phyloP scores from a whole-genome alignment of 2,888 invertebrate genomes.

The Andrena camellia region DNA sequence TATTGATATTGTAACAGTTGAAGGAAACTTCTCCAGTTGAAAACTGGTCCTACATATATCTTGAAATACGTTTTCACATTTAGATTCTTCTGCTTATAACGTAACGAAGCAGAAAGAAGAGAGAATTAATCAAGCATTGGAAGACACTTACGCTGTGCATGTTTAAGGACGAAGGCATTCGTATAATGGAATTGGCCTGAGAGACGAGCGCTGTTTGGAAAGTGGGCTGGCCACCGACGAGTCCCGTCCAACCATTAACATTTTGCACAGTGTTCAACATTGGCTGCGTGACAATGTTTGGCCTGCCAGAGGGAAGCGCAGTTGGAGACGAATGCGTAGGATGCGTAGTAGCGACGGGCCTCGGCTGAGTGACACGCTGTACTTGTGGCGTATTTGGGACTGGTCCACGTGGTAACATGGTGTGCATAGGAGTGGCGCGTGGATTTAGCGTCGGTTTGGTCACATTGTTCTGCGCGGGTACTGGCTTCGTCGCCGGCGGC shows the following conservation, averaged over 20 bases:
- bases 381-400: conserved; percentile 66
- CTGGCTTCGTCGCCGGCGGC: conserved; percentile 87
- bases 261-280: conserved; percentile 83
- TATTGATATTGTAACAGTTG: neutral
- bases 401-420: conserved; percentile 76
- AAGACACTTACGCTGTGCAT: conserved; percentile 83
- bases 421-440: conserved; percentile 69
- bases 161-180: conserved; percentile 80
- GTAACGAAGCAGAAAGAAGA: neutral
- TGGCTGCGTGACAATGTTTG: conserved; percentile 77
- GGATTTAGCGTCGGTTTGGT: conserved; percentile 78
- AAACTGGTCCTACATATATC: too few species aligned
- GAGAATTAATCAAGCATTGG: neutral
- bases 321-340: conserved; percentile 81
- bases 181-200: conserved; percentile 81
- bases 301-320: conserved; percentile 77
- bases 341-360: conserved; percentile 77
- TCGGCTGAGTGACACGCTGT: conserved; percentile 80
- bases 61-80: neutral
- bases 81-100: neutral
- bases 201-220: conserved; percentile 82
- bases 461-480: conserved; percentile 76
- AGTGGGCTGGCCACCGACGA: conserved; percentile 85
- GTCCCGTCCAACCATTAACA: conserved; percentile 85
- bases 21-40: neutral